Evolutionary conservation across 2,113 vertebrate species (phyloP).

Genomic region (Hippocampus comes): DNA sequence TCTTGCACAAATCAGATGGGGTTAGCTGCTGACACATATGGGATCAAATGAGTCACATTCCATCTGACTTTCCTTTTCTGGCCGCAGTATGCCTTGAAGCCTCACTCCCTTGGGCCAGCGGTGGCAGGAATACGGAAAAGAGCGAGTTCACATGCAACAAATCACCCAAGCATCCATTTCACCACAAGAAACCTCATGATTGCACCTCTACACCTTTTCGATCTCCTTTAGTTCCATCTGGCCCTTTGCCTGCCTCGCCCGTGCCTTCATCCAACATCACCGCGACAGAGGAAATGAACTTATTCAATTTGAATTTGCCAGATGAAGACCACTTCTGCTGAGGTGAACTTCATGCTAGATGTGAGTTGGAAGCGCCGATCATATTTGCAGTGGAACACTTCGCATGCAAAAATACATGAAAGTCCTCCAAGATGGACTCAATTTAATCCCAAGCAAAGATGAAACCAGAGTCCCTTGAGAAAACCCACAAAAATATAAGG

Average conservation of each 20-base stretch:
- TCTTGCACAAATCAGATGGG: slow-evolving; percentile 7
- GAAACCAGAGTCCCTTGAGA: background rate
- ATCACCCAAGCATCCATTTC: slow-evolving; percentile 39
- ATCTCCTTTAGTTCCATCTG: slow-evolving; percentile 55
- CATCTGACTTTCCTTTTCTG: slow-evolving; percentile 59
- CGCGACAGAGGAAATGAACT: slow-evolving; percentile 26
- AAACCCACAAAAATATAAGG: background rate
- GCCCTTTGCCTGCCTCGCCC: slow-evolving; percentile 21
- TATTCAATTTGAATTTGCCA: slow-evolving; percentile 47
- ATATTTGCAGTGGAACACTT: background rate
- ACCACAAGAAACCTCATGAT: slow-evolving; percentile 53
- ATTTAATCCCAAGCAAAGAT: background rate
- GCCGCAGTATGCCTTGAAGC: slow-evolving; percentile 54
- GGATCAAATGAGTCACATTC: slow-evolving; percentile 57
- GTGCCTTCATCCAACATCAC: slow-evolving; percentile 30
- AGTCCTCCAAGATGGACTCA: background rate
- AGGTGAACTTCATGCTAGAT: slow-evolving; percentile 35
- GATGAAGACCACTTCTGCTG: slow-evolving; percentile 32
- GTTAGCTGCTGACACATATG: slow-evolving; percentile 9
- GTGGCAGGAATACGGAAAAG: slow-evolving; percentile 50
- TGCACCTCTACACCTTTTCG: slow-evolving; percentile 44
- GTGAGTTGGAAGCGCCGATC: slow-evolving; percentile 13
- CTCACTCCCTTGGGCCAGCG: slow-evolving; percentile 30
- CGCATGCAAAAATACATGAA: background rate
- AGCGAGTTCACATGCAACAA: slow-evolving; percentile 41